Percentiles rank a stretch among this genome's conserved stretches.
These are phyloP conservation scores for Prochilodus magdalenae DNA, from an alignment of 2,113 vertebrate genomes.

Conservation along the genomic window DNA sequence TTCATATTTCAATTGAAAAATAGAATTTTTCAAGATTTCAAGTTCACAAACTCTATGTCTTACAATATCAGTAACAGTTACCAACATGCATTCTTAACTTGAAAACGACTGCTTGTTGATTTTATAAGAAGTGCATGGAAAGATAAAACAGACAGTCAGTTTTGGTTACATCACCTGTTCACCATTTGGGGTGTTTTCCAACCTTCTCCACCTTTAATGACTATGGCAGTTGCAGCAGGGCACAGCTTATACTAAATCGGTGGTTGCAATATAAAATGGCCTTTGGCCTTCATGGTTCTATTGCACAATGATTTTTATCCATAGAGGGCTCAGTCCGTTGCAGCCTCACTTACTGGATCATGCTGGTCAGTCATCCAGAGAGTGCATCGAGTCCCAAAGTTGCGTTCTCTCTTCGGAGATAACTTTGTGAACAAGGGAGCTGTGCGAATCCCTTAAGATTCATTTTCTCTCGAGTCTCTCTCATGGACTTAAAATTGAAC, in stretches of 20 bases:
- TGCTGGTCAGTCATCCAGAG: slow-evolving; percentile 55
- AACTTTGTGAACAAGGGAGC: slow-evolving; percentile 57
- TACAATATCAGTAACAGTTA: too few species aligned
- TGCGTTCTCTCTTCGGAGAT: slow-evolving; percentile 48
- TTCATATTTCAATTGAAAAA: too few species aligned
- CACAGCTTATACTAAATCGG: slow-evolving; percentile 39
- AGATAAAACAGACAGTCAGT: background rate
- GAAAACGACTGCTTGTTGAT: background rate
- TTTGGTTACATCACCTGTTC: background rate
- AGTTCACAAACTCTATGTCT: too few species aligned
- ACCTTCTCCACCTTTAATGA: slow-evolving; percentile 9
- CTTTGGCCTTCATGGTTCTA: slow-evolving; percentile 39
- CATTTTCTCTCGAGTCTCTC: slow-evolving; percentile 52
- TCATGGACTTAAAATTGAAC: slow-evolving; percentile 59
- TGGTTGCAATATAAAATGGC: slow-evolving; percentile 44
- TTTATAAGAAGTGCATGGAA: background rate
- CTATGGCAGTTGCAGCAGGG: slow-evolving; percentile 4
- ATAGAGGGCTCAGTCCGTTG: slow-evolving; percentile 41
- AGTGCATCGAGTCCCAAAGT: slow-evolving; percentile 40
- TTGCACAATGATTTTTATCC: slow-evolving; percentile 50
- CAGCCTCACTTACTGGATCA: slow-evolving; percentile 47
- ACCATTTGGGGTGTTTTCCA: slow-evolving; percentile 1
- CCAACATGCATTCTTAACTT: too few species aligned
- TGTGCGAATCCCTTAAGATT: slow-evolving; percentile 55
- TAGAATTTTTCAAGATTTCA: too few species aligned